Conservation (phyloP, 2,797 vertebrate species). For the Amphiprion clarkii region DNA sequence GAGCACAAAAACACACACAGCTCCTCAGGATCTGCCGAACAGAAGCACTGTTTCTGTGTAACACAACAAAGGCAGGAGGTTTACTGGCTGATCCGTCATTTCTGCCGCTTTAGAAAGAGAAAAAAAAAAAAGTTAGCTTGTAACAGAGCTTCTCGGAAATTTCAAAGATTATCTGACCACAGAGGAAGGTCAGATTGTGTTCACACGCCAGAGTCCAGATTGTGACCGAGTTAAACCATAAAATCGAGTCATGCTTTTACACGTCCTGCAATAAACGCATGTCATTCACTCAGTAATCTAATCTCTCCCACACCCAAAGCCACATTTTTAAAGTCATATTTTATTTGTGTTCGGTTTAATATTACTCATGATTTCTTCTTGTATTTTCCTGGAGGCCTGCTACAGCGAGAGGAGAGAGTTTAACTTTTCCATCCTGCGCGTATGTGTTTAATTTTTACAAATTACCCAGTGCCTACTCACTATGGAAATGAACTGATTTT, state of each 20-base stretch:
- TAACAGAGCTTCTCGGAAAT: constrained; percentile 2
- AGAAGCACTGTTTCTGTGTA: constrained; percentile 43
- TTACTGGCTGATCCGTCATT: constrained; percentile 15
- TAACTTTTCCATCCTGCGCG: constrained; percentile 21
- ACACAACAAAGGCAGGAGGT: constrained; percentile 41
- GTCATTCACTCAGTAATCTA: not conserved
- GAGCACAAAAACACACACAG: constrained; percentile 1
- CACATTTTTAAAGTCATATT: not conserved
- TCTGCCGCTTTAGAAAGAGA: not conserved
- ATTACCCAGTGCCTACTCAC: not conserved
- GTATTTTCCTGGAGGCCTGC: not conserved
- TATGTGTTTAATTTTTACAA: constrained; percentile 28
- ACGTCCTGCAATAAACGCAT: not conserved
- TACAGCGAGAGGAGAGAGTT: not conserved
- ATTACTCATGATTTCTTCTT: not conserved
- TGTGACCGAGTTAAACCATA: constrained; percentile 4
- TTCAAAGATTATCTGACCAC: not conserved
- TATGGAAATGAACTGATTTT: constrained; percentile 1
- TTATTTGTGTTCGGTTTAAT: not conserved
- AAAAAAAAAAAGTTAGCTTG: not conserved
- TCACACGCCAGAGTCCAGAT: constrained; percentile 14
- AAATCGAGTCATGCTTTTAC: constrained; percentile 17
- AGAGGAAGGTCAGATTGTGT: constrained; percentile 15
- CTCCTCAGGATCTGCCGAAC: constrained; percentile 43
- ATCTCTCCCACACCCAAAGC: not conserved